phyloP scores from a whole-genome alignment of 2,113 vertebrate genomes.

The Phycodurus eques region DNA sequence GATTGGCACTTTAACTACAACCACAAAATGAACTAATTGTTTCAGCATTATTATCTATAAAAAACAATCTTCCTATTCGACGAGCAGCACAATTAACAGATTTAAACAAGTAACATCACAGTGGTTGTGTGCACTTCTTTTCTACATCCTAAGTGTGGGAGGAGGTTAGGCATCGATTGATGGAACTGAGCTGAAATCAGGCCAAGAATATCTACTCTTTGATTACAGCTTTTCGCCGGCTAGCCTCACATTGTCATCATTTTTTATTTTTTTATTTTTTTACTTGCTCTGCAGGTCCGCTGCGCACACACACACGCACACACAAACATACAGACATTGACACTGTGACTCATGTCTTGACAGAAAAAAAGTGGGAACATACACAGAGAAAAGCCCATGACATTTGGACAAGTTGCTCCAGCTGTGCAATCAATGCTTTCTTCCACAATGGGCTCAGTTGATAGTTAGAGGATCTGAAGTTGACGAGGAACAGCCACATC shows the following conservation, averaged over 20 bases:
- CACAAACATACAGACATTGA: neutral
- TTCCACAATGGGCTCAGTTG: constrained; percentile 47
- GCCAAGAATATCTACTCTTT: constrained; percentile 29
- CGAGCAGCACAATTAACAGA: neutral
- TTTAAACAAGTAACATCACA: neutral
- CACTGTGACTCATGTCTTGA: constrained; percentile 55
- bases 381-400: constrained; percentile 36
- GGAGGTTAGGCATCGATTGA: neutral
- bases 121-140: constrained; percentile 10
- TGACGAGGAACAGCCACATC: constrained; percentile 47
- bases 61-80: too few relatives aligned
- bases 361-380: constrained; percentile 39
- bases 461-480: constrained; percentile 37
- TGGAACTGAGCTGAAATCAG: constrained; percentile 9
- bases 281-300: neutral
- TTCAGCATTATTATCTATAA: too few relatives aligned
- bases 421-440: constrained; percentile 67
- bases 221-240: constrained; percentile 27
- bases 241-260: constrained; percentile 20
- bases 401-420: constrained; percentile 51
- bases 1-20: too few relatives aligned
- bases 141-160: neutral
- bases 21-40: too few relatives aligned
- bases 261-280: constrained; percentile 16
- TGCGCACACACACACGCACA: neutral